Conservation (phyloP, 2,797 vertebrate genomes). For the Fratercula arctica region DNA sequence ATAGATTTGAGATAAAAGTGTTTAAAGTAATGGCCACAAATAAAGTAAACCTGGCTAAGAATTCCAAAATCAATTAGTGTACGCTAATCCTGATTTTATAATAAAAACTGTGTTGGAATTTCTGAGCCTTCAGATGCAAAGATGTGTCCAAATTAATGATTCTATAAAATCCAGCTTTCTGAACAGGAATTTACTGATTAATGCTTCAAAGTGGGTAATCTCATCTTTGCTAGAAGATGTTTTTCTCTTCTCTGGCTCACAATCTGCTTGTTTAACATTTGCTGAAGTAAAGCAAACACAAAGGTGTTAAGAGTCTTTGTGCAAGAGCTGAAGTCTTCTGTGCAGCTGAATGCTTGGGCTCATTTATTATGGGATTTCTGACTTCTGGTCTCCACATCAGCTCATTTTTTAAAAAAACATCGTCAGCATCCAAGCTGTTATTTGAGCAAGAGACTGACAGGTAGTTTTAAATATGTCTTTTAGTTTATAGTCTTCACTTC, state of each 20-base stretch:
- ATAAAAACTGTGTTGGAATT: background rate
- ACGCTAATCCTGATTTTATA: background rate
- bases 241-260: slow-evolving; percentile 11
- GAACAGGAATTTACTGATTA: slow-evolving; percentile 26
- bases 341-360: slow-evolving; percentile 20
- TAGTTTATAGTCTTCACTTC: background rate
- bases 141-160: background rate
- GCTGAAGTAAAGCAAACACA: slow-evolving; percentile 53
- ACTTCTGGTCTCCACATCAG: slow-evolving; percentile 20
- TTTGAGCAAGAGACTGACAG: slow-evolving; percentile 26
- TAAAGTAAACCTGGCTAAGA: background rate
- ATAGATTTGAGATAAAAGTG: background rate
- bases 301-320: slow-evolving; percentile 51
- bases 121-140: background rate
- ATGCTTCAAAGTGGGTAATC: slow-evolving; percentile 2
- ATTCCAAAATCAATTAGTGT: background rate
- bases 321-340: background rate
- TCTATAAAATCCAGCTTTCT: slow-evolving; percentile 7
- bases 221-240: slow-evolving; percentile 21
- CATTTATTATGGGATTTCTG: slow-evolving; percentile 44
- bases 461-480: slow-evolving; percentile 9
- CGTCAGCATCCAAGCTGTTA: slow-evolving; percentile 34
- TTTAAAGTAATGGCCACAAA: background rate
- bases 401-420: background rate
- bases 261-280: background rate